Evolutionary conservation across 2,113 vertebrate species (phyloP).

Genomic region (Ochotona princeps): DNA sequence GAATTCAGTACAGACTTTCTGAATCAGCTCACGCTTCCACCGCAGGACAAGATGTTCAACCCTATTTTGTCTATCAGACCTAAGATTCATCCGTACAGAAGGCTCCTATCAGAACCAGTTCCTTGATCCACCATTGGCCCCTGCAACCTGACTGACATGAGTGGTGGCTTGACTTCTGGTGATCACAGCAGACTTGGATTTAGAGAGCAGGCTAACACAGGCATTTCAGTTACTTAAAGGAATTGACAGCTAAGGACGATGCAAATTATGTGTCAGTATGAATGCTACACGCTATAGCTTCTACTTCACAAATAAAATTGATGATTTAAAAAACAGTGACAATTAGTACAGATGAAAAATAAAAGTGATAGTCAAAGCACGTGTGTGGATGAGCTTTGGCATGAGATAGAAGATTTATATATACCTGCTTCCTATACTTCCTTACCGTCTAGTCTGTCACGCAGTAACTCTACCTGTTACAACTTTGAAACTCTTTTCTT

Average conservation of each 20-base stretch:
- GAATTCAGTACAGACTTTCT: background rate
- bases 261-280: background rate
- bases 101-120: background rate
- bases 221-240: background rate
- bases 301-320: background rate
- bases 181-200: background rate
- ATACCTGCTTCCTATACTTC: background rate
- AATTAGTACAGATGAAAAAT: background rate
- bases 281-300: background rate
- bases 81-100: background rate
- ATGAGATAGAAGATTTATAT: background rate
- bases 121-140: background rate
- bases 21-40: background rate
- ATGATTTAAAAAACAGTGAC: background rate
- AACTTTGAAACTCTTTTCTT: background rate
- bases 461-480: fast-evolving
- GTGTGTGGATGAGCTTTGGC: background rate
- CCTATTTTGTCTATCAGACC: background rate
- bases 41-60: background rate
- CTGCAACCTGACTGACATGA: background rate
- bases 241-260: background rate
- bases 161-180: background rate
- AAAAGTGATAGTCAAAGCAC: fast-evolving
- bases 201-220: background rate
- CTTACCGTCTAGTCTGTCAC: background rate